Evolutionary conservation across 2,113 vertebrate genomes (phyloP), one percentile per base, ranked within the genome.

Genomic region (Psammodynastes pulverulentus): DNA sequence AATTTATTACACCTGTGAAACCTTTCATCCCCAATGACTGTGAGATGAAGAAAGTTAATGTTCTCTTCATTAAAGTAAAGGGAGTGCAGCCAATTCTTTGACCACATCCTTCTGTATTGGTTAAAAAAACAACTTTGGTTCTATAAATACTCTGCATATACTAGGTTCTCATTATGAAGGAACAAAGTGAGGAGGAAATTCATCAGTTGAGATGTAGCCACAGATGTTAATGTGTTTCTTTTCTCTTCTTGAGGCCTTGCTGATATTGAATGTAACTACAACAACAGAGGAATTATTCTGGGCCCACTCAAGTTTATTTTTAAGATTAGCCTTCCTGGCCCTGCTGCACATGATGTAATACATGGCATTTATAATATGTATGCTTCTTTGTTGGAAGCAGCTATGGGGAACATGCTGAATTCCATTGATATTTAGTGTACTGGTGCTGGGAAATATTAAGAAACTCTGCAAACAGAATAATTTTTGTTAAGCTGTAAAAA

Each of bases 91-190:
- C 53, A 13, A 51, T 89, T 43, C 54, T 92, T 89, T 39, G n/a
- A 89, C 88, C 91, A 89, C 88, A 89, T 92, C 91, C 91, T 92
- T 45, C 89, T 58, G 72, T 88, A 62, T 15, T 89, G 79, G 87
- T 86, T 86, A 89, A 86, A 89, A 86, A 89, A 62, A n/a, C 43
- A 93, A 43, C 86, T 58, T 84, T 58, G 9, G 24, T 88, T 93
- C 89, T 93, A 88, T 91, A 93, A 91, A 88, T 93, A 88, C 21
- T 72, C 52, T 91, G 52, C 62, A 85, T 48, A 90, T 86, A 93
- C 43, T 62, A 91, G n/a, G 67, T 91, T 91, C 92, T 88, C 53
- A 93, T 91, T 51, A 84, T 91, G 67, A 91, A 88, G 52, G 89
- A 84, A 29, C 51, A 93, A 93, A 88, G 89, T 58, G 67, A 84